phyloP scores from a whole-genome alignment of 1,140 invertebrate genomes.

The Pachypsylla venusta region DNA sequence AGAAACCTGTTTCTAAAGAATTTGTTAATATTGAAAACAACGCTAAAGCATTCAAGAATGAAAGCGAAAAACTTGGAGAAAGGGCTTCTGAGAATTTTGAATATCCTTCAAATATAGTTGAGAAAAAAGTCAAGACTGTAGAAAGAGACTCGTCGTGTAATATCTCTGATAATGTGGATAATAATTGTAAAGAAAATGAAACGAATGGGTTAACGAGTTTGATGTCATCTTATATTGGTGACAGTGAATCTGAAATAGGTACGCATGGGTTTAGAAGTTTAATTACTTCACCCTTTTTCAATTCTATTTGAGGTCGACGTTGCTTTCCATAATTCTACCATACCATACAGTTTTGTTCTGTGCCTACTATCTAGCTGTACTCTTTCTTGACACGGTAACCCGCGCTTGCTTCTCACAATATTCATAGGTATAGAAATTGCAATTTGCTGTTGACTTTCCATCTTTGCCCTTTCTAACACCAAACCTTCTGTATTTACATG shows the following conservation, averaged over 20 bases:
- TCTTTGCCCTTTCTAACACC: too few species aligned
- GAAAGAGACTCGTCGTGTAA: not conserved
- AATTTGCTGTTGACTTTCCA: not conserved
- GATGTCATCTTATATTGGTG: not conserved
- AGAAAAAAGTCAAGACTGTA: not conserved
- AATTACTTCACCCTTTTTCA: not conserved
- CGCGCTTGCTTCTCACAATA: too few species aligned
- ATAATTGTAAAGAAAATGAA: not conserved
- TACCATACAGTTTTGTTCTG: too few species aligned
- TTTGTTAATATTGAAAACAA: too few species aligned
- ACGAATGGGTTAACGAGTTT: not conserved
- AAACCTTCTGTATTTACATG: too few species aligned
- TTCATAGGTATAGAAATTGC: not conserved
- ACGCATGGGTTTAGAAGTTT: not conserved
- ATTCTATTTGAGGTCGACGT: not conserved
- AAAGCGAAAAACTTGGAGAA: not conserved
- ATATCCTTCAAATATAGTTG: not conserved
- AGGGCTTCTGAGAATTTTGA: not conserved
- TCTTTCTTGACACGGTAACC: too few species aligned
- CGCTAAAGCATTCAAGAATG: not conserved
- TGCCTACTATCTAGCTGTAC: too few species aligned
- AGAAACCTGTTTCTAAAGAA: too few species aligned
- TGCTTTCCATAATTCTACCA: not conserved
- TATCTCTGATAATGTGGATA: not conserved
- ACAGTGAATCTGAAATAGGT: not conserved